These are phyloP conservation scores for Lerema accius DNA, from an alignment of 1,140 invertebrate genomes.

Conservation along the genomic window DNA sequence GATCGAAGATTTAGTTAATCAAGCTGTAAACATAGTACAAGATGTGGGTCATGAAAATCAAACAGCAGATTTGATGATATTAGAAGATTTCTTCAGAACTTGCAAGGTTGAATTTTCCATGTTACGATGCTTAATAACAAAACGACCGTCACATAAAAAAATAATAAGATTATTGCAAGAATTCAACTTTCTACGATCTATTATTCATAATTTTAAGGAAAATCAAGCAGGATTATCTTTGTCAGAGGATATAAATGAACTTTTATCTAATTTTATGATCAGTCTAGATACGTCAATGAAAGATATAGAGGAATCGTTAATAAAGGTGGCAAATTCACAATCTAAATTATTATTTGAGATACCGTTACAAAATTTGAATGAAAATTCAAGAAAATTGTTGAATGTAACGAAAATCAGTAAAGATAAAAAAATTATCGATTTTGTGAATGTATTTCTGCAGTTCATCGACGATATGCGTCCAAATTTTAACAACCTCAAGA, in stretches of 20 bases:
- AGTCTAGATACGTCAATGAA: slow-evolving; percentile 33
- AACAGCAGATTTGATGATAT: slow-evolving; percentile 46
- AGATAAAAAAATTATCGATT: neutral
- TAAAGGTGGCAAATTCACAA: slow-evolving; percentile 51
- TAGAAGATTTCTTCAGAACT: slow-evolving; percentile 56
- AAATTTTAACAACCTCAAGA: slow-evolving; percentile 27
- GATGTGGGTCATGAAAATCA: slow-evolving; percentile 40
- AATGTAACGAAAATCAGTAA: slow-evolving; percentile 19
- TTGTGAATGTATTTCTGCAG: slow-evolving; percentile 21
- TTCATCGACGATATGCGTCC: slow-evolving; percentile 25
- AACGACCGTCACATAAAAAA: slow-evolving; percentile 56
- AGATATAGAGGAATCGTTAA: slow-evolving; percentile 45
- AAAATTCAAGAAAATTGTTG: slow-evolving; percentile 12
- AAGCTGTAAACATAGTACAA: slow-evolving; percentile 48
- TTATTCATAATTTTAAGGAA: slow-evolving; percentile 53
- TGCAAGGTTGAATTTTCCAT: slow-evolving; percentile 58
- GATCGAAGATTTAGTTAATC: slow-evolving; percentile 50
- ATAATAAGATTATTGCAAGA: slow-evolving; percentile 62
- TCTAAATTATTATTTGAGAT: slow-evolving; percentile 49
- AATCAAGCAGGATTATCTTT: slow-evolving; percentile 41
- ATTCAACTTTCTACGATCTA: slow-evolving; percentile 49
- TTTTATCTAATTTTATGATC: slow-evolving; percentile 44
- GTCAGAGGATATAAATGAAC: slow-evolving; percentile 44
- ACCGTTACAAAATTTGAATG: slow-evolving; percentile 41
- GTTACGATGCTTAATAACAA: slow-evolving; percentile 51